phyloP scores from a whole-genome alignment of 2,113 vertebrate species.

The Tupaia chinensis region DNA sequence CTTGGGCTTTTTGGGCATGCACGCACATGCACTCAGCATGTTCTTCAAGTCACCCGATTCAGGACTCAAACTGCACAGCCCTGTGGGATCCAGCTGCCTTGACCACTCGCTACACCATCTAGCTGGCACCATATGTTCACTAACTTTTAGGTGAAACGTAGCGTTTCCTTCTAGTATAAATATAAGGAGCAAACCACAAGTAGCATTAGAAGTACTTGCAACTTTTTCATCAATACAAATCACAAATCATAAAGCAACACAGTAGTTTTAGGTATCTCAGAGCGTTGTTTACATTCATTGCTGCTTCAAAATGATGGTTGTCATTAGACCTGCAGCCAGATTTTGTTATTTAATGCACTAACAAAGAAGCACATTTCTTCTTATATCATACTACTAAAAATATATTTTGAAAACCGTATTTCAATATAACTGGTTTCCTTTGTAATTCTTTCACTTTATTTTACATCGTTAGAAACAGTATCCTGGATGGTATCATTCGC shows the following conservation, averaged over 20 bases:
- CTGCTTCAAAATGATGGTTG: not conserved
- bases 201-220: not conserved
- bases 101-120: no score
- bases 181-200: not conserved
- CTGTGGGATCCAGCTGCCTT: no score
- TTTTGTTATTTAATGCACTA: slow-evolving; percentile 31
- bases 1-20: no score
- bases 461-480: slow-evolving; percentile 10
- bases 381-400: not conserved
- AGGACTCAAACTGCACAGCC: no score
- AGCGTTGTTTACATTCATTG: not conserved
- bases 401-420: slow-evolving; percentile 48
- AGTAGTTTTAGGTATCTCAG: not conserved
- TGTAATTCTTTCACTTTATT: not conserved
- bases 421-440: slow-evolving; percentile 46
- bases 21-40: no score
- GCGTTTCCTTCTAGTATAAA: not conserved
- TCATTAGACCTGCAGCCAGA: not conserved
- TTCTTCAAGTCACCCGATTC: no score
- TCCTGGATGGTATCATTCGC: not conserved
- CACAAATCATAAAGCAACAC: not conserved
- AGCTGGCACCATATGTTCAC: no score
- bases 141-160: not conserved
- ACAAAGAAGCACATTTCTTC: slow-evolving; percentile 47
- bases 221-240: slow-evolving; percentile 1